These are phyloP conservation scores for Pogonomyrmex barbatus DNA, from an alignment of 1,140 invertebrate genomes.

Conservation along the genomic window DNA sequence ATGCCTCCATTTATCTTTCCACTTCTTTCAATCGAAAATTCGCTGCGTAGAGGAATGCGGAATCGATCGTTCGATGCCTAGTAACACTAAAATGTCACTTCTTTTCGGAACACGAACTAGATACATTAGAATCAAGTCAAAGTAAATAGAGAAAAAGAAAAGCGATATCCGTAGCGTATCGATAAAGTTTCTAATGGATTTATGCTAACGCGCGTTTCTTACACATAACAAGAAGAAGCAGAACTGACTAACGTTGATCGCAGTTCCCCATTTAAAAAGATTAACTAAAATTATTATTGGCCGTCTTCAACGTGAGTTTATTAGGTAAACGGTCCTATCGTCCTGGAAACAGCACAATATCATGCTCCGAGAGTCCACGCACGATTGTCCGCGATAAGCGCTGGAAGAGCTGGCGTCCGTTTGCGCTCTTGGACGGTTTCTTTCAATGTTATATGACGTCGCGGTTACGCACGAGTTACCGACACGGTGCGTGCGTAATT, in stretches of 20 bases:
- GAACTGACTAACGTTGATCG: neutral
- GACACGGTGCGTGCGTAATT: constrained; percentile 70
- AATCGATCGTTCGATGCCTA: neutral
- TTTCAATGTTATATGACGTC: constrained; percentile 40
- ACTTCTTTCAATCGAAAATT: constrained; percentile 33
- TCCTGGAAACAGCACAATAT: constrained; percentile 12
- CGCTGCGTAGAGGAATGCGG: neutral
- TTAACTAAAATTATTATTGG: constrained; percentile 13
- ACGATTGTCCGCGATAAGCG: constrained; percentile 19
- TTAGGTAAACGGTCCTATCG: neutral
- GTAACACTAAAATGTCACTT: neutral
- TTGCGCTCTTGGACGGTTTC: constrained; percentile 52
- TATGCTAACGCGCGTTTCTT: neutral
- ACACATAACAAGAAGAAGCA: neutral
- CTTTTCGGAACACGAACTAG: neutral
- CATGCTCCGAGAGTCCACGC: constrained; percentile 16
- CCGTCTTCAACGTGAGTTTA: neutral
- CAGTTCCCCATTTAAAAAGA: neutral
- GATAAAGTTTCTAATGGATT: neutral
- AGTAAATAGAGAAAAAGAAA: neutral
- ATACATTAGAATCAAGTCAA: neutral
- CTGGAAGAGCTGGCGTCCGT: neutral
- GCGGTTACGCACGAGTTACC: constrained; percentile 57
- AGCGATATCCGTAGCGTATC: neutral
- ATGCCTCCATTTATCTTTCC: constrained; percentile 11